Evolutionary conservation across 1,140 invertebrate species (phyloP).

Genomic region (Cyphomyrmex costatus): DNA sequence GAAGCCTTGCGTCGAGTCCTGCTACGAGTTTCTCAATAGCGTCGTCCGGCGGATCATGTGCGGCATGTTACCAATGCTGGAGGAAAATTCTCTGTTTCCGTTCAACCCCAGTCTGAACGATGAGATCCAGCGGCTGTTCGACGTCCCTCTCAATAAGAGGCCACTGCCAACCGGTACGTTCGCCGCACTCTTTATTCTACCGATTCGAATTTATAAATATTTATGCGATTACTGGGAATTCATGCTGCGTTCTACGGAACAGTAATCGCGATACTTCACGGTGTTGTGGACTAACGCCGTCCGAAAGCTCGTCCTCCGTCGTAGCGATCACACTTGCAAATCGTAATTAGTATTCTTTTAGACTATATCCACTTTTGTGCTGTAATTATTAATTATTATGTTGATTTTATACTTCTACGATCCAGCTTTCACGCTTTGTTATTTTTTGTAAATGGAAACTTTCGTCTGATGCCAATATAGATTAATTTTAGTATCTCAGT

Average conservation of each 20-base stretch:
- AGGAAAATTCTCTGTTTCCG: conserved; percentile 74
- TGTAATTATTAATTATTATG: not conserved
- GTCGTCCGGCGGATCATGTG: not conserved
- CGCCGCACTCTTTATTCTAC: not conserved
- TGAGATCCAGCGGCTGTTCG: conserved; percentile 79
- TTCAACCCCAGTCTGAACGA: conserved; percentile 81
- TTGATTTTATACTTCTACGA: not conserved
- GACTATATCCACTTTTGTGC: not conserved
- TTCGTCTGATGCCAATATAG: no score
- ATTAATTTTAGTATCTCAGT: no score
- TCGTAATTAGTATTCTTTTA: not conserved
- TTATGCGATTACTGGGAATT: not conserved
- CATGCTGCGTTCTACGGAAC: not conserved
- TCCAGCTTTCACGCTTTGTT: not conserved
- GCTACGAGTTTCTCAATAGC: no score
- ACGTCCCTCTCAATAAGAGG: conserved; percentile 31
- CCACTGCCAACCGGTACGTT: conserved; percentile 24
- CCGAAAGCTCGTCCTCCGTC: not conserved
- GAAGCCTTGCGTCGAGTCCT: not conserved
- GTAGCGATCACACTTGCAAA: not conserved
- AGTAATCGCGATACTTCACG: not conserved
- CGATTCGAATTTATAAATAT: not conserved
- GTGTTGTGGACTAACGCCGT: not conserved
- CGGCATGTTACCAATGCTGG: conserved; percentile 60
- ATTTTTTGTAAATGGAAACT: not conserved